These are phyloP conservation scores for Xiphias gladius DNA, from an alignment of 2,113 vertebrate genomes.

Conservation along the genomic window DNA sequence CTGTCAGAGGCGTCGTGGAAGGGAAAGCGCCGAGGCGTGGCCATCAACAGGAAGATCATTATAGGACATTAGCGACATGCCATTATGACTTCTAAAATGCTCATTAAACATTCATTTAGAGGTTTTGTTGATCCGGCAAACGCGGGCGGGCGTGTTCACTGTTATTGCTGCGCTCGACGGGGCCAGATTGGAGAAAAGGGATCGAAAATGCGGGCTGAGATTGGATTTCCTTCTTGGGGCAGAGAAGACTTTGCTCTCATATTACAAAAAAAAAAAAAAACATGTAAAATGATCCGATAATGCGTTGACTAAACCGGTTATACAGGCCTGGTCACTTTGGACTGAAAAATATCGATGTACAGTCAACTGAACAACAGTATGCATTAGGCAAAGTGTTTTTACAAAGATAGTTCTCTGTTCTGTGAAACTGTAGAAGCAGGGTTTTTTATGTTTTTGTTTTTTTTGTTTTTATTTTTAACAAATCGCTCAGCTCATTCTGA, in stretches of 20 bases:
- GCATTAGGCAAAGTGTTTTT: conserved; percentile 63
- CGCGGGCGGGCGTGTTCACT: conserved; percentile 67
- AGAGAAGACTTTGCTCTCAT: conserved; percentile 88
- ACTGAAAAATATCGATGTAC: conserved; percentile 73
- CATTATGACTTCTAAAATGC: conserved; percentile 95
- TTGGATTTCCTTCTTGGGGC: conserved; percentile 86
- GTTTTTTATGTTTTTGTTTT: background rate
- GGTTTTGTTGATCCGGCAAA: conserved; percentile 90
- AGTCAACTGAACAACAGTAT: conserved; percentile 67
- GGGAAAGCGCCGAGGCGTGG: conserved; percentile 92
- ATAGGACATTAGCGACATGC: conserved; percentile 98
- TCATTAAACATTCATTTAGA: conserved; percentile 99
- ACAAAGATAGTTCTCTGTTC: conserved; percentile 30
- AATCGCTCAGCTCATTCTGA: background rate
- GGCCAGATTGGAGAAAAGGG: conserved; percentile 68
- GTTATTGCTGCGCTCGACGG: conserved; percentile 53
- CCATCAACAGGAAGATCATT: conserved; percentile 95
- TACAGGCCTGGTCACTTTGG: conserved; percentile 76
- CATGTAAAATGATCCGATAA: conserved; percentile 92
- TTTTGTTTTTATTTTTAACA: background rate
- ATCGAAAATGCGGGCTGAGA: conserved; percentile 67
- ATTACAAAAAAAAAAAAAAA: conserved; percentile 90
- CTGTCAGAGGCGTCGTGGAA: conserved; percentile 89
- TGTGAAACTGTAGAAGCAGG: conserved; percentile 1
- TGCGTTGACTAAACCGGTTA: conserved; percentile 86